phyloP scores from a whole-genome alignment of 1,140 invertebrate genomes.

The Listronotus bonariensis region DNA sequence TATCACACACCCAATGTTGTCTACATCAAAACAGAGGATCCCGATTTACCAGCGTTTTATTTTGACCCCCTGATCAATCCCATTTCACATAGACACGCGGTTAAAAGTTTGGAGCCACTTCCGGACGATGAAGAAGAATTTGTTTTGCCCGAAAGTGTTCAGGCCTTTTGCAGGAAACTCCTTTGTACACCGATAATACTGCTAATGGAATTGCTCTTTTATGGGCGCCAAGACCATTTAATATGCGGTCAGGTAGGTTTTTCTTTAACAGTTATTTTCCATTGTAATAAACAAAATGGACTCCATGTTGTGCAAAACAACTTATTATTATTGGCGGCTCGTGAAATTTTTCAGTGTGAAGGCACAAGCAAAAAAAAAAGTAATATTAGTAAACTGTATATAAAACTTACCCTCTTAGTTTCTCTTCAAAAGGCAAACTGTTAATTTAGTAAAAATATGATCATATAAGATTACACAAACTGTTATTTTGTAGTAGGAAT shows the following conservation, averaged over 20 bases:
- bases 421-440: no score
- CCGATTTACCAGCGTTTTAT: slow-evolving; percentile 99
- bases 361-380: no score
- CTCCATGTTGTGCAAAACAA: neutral
- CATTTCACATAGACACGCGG: slow-evolving; percentile 92
- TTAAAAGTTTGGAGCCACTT: slow-evolving; percentile 81
- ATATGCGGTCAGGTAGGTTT: slow-evolving; percentile 79
- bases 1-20: slow-evolving; percentile 99
- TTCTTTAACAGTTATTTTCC: slow-evolving; percentile 12
- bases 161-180: slow-evolving; percentile 91
- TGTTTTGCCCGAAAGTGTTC: slow-evolving; percentile 84
- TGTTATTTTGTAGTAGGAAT: no score
- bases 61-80: slow-evolving; percentile 99
- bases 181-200: slow-evolving; percentile 97
- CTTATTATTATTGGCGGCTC: no score
- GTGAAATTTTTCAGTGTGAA: no score
- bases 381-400: no score
- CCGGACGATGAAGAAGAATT: slow-evolving; percentile 97
- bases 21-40: slow-evolving; percentile 99
- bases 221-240: slow-evolving; percentile 98
- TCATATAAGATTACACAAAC: no score
- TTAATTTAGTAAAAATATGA: no score
- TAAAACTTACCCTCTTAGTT: no score
- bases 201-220: slow-evolving; percentile 98
- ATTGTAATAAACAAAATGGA: neutral